Evolutionary conservation across 2,113 vertebrate species (phyloP).

Genomic region (Gadus macrocephalus): DNA sequence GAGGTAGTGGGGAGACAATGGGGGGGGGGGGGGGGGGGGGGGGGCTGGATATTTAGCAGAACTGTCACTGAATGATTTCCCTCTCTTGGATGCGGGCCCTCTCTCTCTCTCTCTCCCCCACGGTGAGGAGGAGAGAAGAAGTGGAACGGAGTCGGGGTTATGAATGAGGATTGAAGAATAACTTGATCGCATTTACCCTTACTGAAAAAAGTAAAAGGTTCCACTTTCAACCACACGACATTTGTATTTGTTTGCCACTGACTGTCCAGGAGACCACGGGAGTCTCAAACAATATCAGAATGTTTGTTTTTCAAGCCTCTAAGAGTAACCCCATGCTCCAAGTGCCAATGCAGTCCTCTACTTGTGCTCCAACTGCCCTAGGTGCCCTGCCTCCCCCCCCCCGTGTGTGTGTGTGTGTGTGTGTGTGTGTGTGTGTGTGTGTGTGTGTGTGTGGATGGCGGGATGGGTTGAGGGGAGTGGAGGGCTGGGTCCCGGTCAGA

Average conservation of each 20-base stretch:
- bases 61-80: constrained; percentile 49
- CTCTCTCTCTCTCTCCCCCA: not conserved
- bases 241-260: too few species aligned
- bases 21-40: too few species aligned
- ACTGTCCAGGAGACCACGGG: too few species aligned
- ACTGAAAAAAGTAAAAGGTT: not conserved
- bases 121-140: constrained; percentile 13
- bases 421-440: not conserved
- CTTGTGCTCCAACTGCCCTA: too few species aligned
- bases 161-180: constrained; percentile 13
- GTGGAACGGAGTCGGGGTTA: not conserved
- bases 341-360: too few species aligned
- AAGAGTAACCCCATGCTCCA: too few species aligned
- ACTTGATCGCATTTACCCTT: constrained; percentile 8
- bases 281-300: too few species aligned
- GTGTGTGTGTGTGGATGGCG: constrained; percentile 5
- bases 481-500: not conserved
- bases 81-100: constrained; percentile 24
- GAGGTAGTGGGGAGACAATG: too few species aligned
- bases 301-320: too few species aligned
- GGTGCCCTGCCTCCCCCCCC: too few species aligned
- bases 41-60: constrained; percentile 21
- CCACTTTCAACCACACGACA: too few species aligned
- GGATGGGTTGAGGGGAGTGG: not conserved
- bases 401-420: too few species aligned